Evolutionary conservation across 2,888 invertebrate genomes (phyloP), one percentile per base, ranked within the genome.

Genomic region (Anthophora plumipes): DNA sequence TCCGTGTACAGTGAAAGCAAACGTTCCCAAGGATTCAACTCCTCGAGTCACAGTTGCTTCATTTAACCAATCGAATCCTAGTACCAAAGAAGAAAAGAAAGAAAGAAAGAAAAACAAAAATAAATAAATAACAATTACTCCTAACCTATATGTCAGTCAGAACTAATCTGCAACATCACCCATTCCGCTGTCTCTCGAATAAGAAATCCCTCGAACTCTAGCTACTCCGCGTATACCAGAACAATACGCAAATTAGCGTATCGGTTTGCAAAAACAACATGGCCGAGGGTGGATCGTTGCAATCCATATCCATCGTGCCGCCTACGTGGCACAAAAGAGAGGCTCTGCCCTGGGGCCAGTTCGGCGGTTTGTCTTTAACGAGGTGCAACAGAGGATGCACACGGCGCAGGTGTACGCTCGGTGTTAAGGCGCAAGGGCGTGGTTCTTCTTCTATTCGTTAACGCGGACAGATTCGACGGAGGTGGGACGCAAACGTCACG

Each of bases 391-490:
- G 41, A 76, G 61, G 60, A 63, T 55, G 55, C 54, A 39, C 76
- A 69, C 75, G 82, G 81, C 85, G 89, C 92, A 91, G 91, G 92
- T 92, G 92, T 90, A 90, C 85, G 80, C 57, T 60, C n/a, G n/a
- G 73, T 31, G 46, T n/a, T n/a, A 57, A 31, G 31, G 54, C 54
- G 50, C 72, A 88, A n/a, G 87, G 92, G 92, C 91, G 92, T 92
- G 92, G 92, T 89, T 85, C 88, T 89, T 85, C 88, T 84, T 87
- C 89, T 88, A 89, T 92, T 91, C 91, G 89, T 91, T 90, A 89
- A 87, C 88, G 83, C 87, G 88, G 84, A 89, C 89, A 86, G 79
- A 88, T 89, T 90, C 85, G 90, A 88, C 86, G 85, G 83, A 75
- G 80, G 81, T 84, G 82, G 78, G 79, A 80, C 81, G 77, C 77